Percentiles rank a stretch among this genome's conserved stretches.
phyloP scores from a whole-genome alignment of 2,113 vertebrate genomes.

The Eretmochelys imbricata region DNA sequence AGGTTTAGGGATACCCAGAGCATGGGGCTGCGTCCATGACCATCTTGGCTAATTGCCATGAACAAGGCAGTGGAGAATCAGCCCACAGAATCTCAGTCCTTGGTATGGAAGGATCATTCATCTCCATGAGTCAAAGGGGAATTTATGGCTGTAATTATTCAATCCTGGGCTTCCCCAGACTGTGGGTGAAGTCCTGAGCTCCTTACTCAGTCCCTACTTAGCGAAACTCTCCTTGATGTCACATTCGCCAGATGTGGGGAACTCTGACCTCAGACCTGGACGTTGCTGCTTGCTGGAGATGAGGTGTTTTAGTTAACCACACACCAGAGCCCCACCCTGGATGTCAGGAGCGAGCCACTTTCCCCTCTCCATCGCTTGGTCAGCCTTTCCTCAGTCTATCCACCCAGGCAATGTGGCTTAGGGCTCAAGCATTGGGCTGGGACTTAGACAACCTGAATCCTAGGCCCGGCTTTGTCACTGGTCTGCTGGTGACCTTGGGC shows the following conservation, averaged over 20 bases:
- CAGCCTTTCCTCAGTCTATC: not conserved
- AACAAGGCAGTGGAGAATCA: not conserved
- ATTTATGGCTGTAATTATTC: fast-evolving
- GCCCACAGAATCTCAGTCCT: fast-evolving
- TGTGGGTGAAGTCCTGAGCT: fast-evolving
- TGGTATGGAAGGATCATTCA: fast-evolving
- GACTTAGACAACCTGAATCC: no score
- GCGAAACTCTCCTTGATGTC: fast-evolving
- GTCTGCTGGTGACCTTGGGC: no score
- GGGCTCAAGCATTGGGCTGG: no score
- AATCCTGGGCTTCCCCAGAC: not conserved
- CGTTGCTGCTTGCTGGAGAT: not conserved
- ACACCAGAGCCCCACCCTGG: not conserved
- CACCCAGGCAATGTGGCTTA: not conserved
- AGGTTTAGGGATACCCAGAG: not conserved
- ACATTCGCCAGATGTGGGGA: not conserved
- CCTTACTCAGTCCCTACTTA: not conserved
- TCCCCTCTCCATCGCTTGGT: not conserved
- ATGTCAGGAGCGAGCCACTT: not conserved
- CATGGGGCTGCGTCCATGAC: no score
- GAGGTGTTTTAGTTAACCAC: not conserved
- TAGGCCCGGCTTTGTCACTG: no score
- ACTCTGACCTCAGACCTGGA: fast-evolving
- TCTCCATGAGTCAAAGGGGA: not conserved
- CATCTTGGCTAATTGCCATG: not conserved